Percentiles rank a stretch among this genome's conserved stretches.
Evolutionary conservation across 2,113 vertebrate genomes (phyloP).

Genomic region (Lates calcarifer): DNA sequence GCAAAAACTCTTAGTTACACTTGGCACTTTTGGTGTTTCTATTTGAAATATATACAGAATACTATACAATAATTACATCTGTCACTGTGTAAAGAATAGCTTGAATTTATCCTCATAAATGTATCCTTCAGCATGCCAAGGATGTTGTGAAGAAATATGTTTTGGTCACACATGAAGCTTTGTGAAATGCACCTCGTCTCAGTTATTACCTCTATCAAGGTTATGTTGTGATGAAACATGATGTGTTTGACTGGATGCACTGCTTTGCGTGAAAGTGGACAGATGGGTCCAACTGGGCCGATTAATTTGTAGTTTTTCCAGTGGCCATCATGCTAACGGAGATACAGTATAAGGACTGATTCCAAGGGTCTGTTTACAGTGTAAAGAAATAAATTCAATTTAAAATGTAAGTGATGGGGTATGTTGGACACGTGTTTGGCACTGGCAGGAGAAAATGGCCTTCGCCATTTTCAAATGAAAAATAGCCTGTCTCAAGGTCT

Average conservation of each 20-base stretch:
- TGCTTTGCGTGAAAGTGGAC: constrained; percentile 21
- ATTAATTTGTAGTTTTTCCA: neutral
- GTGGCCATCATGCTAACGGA: neutral
- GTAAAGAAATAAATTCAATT: constrained; percentile 15
- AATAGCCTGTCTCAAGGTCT: constrained; percentile 29
- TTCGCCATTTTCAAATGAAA: constrained; percentile 31
- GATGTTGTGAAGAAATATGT: neutral
- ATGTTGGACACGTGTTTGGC: neutral
- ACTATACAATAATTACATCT: neutral
- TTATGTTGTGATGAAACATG: constrained; percentile 24
- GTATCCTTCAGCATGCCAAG: neutral
- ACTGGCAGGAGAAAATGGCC: constrained; percentile 15
- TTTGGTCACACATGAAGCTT: constrained; percentile 27
- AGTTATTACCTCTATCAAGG: constrained; percentile 43
- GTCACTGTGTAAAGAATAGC: neutral
- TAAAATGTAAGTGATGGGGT: constrained; percentile 6
- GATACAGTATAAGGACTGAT: neutral
- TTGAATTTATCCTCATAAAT: neutral
- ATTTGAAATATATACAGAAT: neutral
- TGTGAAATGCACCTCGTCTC: constrained; percentile 14
- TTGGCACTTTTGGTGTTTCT: neutral
- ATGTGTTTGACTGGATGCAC: constrained; percentile 44
- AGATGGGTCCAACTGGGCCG: neutral
- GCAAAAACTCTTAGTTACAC: neutral
- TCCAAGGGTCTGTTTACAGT: neutral